Evolutionary conservation across 2,797 vertebrate species (phyloP).

Genomic region (Gymnothorax reevesii): DNA sequence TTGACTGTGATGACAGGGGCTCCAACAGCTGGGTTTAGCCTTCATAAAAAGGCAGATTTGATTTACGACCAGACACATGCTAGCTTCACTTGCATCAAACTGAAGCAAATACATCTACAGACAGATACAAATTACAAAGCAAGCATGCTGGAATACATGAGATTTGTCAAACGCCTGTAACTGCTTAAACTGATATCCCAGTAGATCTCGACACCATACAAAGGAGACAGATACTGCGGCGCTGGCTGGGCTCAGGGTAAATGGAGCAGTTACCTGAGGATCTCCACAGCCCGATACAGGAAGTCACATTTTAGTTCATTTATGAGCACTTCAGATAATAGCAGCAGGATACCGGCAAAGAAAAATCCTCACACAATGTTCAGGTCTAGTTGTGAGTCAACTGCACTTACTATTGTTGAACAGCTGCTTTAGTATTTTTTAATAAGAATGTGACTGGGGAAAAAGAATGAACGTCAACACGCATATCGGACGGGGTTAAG

Average conservation of each 20-base stretch:
- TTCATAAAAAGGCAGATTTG: not conserved
- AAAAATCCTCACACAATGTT: not conserved
- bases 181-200: not conserved
- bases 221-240: not conserved
- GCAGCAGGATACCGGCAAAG: not conserved
- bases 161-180: not conserved
- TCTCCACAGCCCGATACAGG: not conserved
- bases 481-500: too few relatives aligned
- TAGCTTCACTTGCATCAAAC: not conserved
- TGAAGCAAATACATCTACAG: not conserved
- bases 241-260: not conserved
- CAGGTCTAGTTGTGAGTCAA: not conserved
- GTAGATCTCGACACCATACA: not conserved
- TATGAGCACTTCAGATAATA: not conserved
- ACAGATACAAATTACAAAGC: not conserved
- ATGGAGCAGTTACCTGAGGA: conserved; percentile 1
- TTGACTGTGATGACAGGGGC: not conserved
- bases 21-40: not conserved
- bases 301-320: not conserved
- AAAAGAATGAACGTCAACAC: not conserved
- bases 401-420: not conserved
- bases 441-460: not conserved
- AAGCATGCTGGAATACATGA: not conserved
- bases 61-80: not conserved
- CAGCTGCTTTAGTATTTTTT: not conserved